Conservation (phyloP, 2,888 invertebrate genomes). For the Sussaba pulchella region DNA sequence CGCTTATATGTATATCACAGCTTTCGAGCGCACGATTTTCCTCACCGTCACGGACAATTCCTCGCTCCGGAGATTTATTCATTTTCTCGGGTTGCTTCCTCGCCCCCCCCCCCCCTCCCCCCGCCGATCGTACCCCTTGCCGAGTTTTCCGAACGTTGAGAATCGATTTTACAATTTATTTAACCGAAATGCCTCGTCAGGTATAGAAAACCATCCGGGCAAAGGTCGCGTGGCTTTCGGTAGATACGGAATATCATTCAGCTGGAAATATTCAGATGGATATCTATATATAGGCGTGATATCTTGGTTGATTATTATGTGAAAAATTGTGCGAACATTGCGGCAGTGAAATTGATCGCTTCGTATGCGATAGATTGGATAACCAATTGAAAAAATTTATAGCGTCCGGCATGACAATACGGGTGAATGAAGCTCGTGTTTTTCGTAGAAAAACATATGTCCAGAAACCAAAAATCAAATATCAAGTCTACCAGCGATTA, state of each 20-base stretch:
- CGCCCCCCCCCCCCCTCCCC: conserved; percentile 11
- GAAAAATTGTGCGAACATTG: conserved; percentile 38
- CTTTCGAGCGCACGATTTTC: conserved; percentile 54
- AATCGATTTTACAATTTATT: conserved; percentile 67
- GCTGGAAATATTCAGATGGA: conserved; percentile 41
- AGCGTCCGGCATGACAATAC: too few relatives aligned
- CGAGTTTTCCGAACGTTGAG: conserved; percentile 51
- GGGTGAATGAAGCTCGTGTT: neutral
- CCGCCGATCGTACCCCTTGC: conserved; percentile 32
- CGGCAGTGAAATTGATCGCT: conserved; percentile 5
- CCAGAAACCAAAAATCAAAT: neutral
- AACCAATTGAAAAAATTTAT: conserved; percentile 1
- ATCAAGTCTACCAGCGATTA: neutral
- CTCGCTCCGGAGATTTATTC: conserved; percentile 64
- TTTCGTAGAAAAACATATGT: neutral
- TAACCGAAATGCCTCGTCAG: conserved; percentile 53
- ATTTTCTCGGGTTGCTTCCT: conserved; percentile 45
- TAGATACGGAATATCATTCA: conserved; percentile 59
- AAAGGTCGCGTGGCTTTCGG: conserved; percentile 54
- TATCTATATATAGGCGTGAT: conserved; percentile 2
- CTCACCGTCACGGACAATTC: conserved; percentile 66
- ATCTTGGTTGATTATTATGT: neutral
- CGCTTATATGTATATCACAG: conserved; percentile 30
- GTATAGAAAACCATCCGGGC: conserved; percentile 62
- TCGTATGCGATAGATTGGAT: neutral